Percentiles rank a stretch among this genome's conserved stretches.
These are phyloP conservation scores for Oreochromis mossambicus DNA, from an alignment of 2,797 vertebrate genomes.

Conservation along the genomic window DNA sequence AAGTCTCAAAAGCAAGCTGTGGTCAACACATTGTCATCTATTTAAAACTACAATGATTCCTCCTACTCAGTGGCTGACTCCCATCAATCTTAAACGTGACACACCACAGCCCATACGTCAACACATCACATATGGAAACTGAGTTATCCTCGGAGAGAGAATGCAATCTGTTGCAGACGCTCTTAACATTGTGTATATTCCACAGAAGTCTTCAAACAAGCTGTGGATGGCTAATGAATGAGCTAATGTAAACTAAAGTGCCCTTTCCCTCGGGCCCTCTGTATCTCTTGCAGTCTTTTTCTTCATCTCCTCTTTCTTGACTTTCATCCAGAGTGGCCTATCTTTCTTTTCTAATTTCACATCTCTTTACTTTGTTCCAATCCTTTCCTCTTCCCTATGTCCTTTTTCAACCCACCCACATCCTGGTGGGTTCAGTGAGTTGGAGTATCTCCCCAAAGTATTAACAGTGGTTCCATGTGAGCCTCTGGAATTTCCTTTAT, in stretches of 20 bases:
- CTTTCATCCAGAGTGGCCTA: constrained; percentile 26
- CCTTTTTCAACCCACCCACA: background rate
- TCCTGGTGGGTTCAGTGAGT: background rate
- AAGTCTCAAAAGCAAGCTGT: background rate
- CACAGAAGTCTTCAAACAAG: constrained; percentile 30
- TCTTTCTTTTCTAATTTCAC: background rate
- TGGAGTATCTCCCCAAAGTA: constrained; percentile 19
- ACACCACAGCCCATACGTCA: constrained; percentile 25
- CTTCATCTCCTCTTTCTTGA: constrained; percentile 11
- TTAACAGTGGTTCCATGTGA: constrained; percentile 50
- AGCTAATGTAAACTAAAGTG: constrained; percentile 51
- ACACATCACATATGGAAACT: constrained; percentile 54
- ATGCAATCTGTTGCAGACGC: constrained; percentile 18
- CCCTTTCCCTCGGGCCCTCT: constrained; percentile 12
- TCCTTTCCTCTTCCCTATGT: background rate
- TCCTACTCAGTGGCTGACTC: constrained; percentile 3
- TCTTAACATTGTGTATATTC: constrained; percentile 9
- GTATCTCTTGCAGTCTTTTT: background rate
- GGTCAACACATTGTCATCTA: background rate
- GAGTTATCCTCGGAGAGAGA: constrained; percentile 23
- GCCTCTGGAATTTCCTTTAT: constrained; percentile 64
- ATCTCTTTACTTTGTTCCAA: background rate
- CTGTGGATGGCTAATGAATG: constrained; percentile 33
- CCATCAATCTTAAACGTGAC: background rate
- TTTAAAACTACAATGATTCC: background rate